Evolutionary conservation across 2,113 vertebrate species (phyloP).

Genomic region (Phrynosoma platyrhinos): DNA sequence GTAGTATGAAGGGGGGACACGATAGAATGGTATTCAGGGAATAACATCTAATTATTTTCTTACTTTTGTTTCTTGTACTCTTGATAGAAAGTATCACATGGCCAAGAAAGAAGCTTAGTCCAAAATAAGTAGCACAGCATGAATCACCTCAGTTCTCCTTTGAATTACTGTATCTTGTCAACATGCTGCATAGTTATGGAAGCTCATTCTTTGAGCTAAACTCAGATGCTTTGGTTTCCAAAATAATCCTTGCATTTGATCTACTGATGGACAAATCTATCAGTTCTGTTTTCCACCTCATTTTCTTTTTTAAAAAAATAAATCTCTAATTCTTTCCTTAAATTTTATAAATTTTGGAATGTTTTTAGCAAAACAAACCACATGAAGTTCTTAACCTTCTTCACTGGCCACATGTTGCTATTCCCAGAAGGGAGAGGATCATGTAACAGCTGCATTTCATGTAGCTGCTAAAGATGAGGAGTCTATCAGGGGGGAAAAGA

Average conservation of each 20-base stretch:
- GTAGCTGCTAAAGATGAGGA: no score
- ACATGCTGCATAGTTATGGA: slow-evolving; percentile 24
- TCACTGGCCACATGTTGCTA: no score
- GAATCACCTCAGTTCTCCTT: slow-evolving; percentile 32
- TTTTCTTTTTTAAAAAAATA: neutral
- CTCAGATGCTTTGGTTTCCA: neutral
- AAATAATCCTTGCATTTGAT: neutral
- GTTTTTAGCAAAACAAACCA: neutral
- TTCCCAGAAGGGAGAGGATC: no score
- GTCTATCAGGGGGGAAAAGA: no score
- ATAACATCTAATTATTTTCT: slow-evolving; percentile 54
- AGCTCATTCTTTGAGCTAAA: slow-evolving; percentile 9
- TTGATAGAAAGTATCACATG: slow-evolving; percentile 49
- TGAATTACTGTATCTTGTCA: slow-evolving; percentile 38
- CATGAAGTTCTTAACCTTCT: neutral
- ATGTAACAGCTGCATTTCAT: no score
- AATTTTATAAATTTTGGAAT: neutral
- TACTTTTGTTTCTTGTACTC: slow-evolving; percentile 61
- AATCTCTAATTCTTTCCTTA: neutral
- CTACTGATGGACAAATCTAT: neutral
- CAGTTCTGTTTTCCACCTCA: neutral
- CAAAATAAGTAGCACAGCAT: slow-evolving; percentile 53
- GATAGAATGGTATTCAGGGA: slow-evolving; percentile 11
- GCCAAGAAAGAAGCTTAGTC: slow-evolving; percentile 48
- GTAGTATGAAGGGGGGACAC: neutral